Percentiles rank a stretch among this genome's conserved stretches.
Evolutionary conservation across 2,113 vertebrate species (phyloP).

Genomic region (Dicrurus megarhynchus): DNA sequence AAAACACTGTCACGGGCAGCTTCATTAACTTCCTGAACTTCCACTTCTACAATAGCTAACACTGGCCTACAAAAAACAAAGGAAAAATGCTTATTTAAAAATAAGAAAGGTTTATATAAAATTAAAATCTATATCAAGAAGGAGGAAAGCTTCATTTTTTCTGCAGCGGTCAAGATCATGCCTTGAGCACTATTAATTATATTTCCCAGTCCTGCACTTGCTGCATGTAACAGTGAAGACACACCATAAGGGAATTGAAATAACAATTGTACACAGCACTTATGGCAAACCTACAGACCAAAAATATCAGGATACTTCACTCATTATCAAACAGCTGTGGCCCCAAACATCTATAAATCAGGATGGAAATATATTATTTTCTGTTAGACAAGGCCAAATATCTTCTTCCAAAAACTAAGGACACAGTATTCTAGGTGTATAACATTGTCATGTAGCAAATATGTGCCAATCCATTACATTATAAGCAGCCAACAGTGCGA

Average conservation of each 20-base stretch:
- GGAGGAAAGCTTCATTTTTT: background rate
- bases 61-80: slow-evolving; percentile 71
- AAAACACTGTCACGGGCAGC: slow-evolving; percentile 76
- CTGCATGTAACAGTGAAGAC: background rate
- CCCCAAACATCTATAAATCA: background rate
- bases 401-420: background rate
- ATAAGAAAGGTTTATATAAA: background rate
- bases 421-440: background rate
- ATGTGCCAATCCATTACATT: background rate
- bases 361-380: background rate
- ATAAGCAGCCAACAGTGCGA: background rate
- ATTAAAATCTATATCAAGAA: background rate
- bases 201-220: background rate
- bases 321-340: background rate
- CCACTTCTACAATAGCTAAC: slow-evolving; percentile 80
- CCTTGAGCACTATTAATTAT: background rate
- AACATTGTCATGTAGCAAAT: background rate
- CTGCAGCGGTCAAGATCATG: background rate
- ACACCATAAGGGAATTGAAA: background rate
- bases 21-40: slow-evolving; percentile 77
- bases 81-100: background rate
- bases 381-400: background rate
- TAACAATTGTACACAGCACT: background rate
- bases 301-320: background rate
- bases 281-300: background rate